Conservation (phyloP, 1,140 invertebrate species). For the Trichogramma pretiosum region DNA sequence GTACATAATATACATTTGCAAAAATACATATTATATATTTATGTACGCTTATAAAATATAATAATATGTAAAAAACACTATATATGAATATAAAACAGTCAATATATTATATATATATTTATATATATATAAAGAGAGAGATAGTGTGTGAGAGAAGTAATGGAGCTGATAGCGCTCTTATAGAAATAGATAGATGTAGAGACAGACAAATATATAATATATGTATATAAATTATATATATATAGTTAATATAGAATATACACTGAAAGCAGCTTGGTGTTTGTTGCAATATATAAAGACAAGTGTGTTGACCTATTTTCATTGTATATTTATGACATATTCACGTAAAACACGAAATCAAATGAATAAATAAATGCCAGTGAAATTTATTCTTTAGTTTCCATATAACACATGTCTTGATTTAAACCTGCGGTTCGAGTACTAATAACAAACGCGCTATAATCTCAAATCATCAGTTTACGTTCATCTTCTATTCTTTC, state of each 20-base stretch:
- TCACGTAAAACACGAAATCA: constrained; percentile 9
- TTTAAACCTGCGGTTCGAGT: too few relatives aligned
- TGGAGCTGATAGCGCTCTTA: constrained; percentile 35
- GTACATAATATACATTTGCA: constrained; percentile 15
- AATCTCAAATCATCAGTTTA: neutral
- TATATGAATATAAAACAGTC: too few relatives aligned
- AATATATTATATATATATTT: constrained; percentile 30
- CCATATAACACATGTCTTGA: too few relatives aligned
- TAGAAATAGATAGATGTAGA: constrained; percentile 25
- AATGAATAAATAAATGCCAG: constrained; percentile 10
- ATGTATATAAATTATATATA: too few relatives aligned
- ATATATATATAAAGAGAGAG: constrained; percentile 35
- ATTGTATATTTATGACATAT: constrained; percentile 6
- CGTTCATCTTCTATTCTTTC: neutral
- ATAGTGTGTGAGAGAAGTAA: constrained; percentile 37
- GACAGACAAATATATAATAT: constrained; percentile 32
- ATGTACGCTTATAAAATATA: constrained; percentile 14
- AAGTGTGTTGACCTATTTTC: constrained; percentile 25
- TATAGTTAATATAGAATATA: constrained; percentile 43
- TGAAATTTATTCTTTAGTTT: too few relatives aligned
- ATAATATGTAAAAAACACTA: constrained; percentile 24
- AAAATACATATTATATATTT: too few relatives aligned
- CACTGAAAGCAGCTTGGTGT: constrained; percentile 46
- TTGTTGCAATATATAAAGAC: constrained; percentile 38
- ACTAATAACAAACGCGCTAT: constrained; percentile 3